A percentile compares a stretch with the other conserved stretches of the same genome.
Evolutionary conservation across 1,140 invertebrate species (phyloP).

Genomic region (Eupeodes corollae): DNA sequence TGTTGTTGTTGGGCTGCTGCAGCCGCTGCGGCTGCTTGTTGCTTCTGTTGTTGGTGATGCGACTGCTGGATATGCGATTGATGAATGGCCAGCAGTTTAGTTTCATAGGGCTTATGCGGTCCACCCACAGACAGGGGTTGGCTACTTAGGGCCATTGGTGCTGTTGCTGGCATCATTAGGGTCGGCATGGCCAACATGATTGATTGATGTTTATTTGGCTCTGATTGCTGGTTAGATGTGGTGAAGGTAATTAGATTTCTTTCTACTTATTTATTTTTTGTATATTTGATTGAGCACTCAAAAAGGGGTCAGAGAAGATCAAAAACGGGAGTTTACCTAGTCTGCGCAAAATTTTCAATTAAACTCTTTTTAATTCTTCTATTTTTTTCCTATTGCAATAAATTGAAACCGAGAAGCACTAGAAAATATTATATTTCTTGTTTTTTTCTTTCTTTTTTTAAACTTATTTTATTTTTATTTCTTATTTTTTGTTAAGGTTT

Average conservation of each 20-base stretch:
- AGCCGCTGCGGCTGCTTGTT: slow-evolving; percentile 5
- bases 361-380: no score
- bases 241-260: not conserved
- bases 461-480: slow-evolving; percentile 11
- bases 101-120: slow-evolving; percentile 33
- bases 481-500: slow-evolving; percentile 17
- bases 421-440: slow-evolving; percentile 1
- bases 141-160: slow-evolving; percentile 36
- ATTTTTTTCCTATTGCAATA: not conserved
- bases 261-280: no score
- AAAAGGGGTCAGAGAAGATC: no score
- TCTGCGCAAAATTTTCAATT: no score
- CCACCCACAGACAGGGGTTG: slow-evolving; percentile 27
- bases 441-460: slow-evolving; percentile 5
- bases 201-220: no score
- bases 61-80: slow-evolving; percentile 32
- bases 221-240: not conserved
- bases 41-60: slow-evolving; percentile 24
- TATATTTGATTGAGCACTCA: no score
- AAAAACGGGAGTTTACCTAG: no score
- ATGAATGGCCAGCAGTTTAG: slow-evolving; percentile 34
- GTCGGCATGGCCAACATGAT: slow-evolving; percentile 37
- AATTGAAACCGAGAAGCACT: not conserved
- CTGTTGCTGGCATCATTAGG: slow-evolving; percentile 36
- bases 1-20: slow-evolving; percentile 13